Percentiles rank a stretch among this genome's conserved stretches.
Conservation (phyloP, 2,113 vertebrate genomes). For the Carlito syrichta region DNA sequence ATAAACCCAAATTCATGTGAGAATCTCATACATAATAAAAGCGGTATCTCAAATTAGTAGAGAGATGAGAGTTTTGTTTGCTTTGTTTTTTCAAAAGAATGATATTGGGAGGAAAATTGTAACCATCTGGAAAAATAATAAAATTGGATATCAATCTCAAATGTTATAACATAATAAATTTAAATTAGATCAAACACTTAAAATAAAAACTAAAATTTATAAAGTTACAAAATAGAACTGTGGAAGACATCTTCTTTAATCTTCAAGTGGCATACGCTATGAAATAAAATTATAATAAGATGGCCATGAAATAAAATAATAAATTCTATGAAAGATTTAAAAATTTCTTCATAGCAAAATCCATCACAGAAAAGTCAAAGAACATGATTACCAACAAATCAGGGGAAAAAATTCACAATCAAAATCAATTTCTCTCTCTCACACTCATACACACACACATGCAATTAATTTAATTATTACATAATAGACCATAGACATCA, state of each 20-base stretch:
- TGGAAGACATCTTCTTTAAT: background rate
- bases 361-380: background rate
- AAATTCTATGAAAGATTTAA: background rate
- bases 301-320: background rate
- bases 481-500: background rate
- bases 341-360: background rate
- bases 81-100: background rate
- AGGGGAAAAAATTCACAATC: background rate
- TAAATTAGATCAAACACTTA: background rate
- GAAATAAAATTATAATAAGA: background rate
- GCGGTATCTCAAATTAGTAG: background rate
- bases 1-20: background rate
- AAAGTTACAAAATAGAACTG: background rate
- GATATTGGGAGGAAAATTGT: background rate
- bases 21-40: background rate
- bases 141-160: background rate
- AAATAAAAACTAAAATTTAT: background rate
- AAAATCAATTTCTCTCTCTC: background rate
- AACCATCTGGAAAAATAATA: background rate
- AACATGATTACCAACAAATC: background rate
- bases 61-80: background rate
- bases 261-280: background rate
- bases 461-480: background rate
- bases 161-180: background rate
- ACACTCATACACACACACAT: background rate